These are phyloP conservation scores for Lasioglossum malachurum DNA, from an alignment of 2,888 invertebrate species.

Conservation along the genomic window DNA sequence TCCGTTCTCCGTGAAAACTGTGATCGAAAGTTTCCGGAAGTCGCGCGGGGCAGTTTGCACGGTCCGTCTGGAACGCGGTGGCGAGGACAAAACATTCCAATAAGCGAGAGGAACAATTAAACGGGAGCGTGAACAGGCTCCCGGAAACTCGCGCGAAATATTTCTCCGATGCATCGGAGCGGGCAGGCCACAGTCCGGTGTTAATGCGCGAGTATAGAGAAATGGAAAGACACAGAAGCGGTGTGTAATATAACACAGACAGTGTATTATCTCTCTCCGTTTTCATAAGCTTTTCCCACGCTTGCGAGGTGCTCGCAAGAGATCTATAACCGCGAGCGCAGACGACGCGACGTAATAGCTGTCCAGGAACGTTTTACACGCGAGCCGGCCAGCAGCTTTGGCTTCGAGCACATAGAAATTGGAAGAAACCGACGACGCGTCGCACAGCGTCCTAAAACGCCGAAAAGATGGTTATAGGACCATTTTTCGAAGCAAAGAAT, in stretches of 20 bases:
- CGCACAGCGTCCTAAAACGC: no score
- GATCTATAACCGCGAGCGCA: constrained; percentile 12
- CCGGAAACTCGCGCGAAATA: constrained; percentile 1
- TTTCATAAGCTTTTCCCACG: constrained; percentile 16
- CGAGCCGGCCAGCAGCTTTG: neutral
- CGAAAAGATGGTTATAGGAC: no score
- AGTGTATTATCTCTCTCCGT: constrained; percentile 9
- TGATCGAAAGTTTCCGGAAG: neutral
- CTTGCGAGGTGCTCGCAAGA: neutral
- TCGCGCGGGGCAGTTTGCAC: neutral
- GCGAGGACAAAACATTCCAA: constrained; percentile 13
- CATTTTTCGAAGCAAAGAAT: no score
- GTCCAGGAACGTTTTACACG: neutral
- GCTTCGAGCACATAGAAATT: neutral
- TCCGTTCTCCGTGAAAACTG: constrained; percentile 15
- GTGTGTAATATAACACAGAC: constrained; percentile 12
- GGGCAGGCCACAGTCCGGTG: neutral
- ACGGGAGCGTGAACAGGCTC: neutral
- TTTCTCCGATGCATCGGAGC: constrained; percentile 6
- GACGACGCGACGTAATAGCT: constrained; percentile 11
- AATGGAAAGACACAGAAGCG: neutral
- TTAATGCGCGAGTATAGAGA: neutral
- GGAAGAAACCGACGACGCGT: neutral
- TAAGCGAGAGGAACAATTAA: constrained; percentile 12
- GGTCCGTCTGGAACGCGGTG: neutral